Percentiles rank a stretch among this genome's conserved stretches.
Conservation (phyloP, 1,140 invertebrate genomes). For the Frieseomelitta varia region DNA sequence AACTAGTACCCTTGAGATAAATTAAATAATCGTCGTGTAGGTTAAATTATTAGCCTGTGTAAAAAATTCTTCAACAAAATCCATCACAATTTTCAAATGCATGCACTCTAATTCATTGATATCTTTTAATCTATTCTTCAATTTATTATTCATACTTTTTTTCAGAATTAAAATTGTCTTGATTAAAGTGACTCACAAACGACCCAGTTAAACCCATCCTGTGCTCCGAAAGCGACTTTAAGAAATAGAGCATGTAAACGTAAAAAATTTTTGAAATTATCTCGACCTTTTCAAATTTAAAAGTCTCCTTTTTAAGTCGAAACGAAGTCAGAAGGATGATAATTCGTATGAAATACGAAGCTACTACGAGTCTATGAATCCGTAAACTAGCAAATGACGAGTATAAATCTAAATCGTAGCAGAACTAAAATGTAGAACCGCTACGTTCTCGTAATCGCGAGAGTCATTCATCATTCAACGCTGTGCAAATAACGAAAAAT, state of each 20-base stretch:
- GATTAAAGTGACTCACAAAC: neutral
- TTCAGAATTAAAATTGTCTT: neutral
- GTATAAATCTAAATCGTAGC: neutral
- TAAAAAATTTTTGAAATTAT: no score
- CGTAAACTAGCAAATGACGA: no score
- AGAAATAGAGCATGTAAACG: neutral
- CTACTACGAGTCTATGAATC: no score
- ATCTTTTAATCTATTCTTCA: neutral
- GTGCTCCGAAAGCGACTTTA: neutral
- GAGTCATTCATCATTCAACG: neutral
- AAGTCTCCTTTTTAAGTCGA: neutral
- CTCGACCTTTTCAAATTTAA: no score
- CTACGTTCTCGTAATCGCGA: neutral
- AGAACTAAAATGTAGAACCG: no score
- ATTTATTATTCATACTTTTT: neutral
- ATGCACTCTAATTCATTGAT: neutral
- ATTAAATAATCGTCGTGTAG: neutral
- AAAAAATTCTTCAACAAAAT: no score
- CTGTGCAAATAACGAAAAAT: neutral
- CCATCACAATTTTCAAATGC: neutral
- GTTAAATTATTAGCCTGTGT: neutral
- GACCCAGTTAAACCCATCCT: neutral
- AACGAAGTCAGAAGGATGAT: neutral
- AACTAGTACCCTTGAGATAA: neutral
- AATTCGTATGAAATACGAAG: no score